Evolutionary conservation across 1,140 invertebrate genomes (phyloP), one percentile per base, ranked within the genome.

Genomic region (Drosophila nannoptera): DNA sequence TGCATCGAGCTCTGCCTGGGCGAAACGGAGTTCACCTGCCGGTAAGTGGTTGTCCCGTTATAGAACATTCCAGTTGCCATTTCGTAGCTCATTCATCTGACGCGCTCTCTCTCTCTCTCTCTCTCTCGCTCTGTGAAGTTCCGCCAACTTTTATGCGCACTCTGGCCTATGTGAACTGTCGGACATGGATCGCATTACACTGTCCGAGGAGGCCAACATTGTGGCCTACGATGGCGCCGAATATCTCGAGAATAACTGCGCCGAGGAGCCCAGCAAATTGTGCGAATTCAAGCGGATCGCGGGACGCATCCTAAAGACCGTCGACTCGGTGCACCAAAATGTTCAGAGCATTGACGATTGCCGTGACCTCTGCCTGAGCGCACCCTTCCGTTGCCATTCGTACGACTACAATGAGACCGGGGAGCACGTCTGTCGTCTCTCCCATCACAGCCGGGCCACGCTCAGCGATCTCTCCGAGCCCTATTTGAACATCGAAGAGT

Each of bases 401-500:
- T 98, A 96, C 89, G 97, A 98, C 90, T 97, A 96, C 87, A 96
- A 96, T 48, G 96, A 97, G 80, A 97, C 96, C 33, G 96, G 96
- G 49, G 96, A 97, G 78, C 94, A 95, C 91, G 96, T 98, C 40
- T 98, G 97, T 90, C 93, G 97, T 67, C 92, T 97, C 7, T 97
- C 95, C 84, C 97, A 98, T 91, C 96, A 97, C 88, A 95, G 95
- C 16, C 92, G 95, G 69, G 94, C 96, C 22, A 97, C 96, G 0
- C 92, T 98, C 33, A 94, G 95, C 11, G 95, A 97, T 81, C 97
- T 96, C 78, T 94, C 95, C 92, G 96, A 97, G 77, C 96, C 96
- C 12, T 97, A 97, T 90, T 91, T 97, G 53, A 95, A 96, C 77
- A 95, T 97, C 9, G 93, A 95, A 5, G 96, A 96, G 90, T 94